These are phyloP conservation scores for Bothrops jararaca DNA, from an alignment of 2,113 vertebrate species.

Conservation along the genomic window DNA sequence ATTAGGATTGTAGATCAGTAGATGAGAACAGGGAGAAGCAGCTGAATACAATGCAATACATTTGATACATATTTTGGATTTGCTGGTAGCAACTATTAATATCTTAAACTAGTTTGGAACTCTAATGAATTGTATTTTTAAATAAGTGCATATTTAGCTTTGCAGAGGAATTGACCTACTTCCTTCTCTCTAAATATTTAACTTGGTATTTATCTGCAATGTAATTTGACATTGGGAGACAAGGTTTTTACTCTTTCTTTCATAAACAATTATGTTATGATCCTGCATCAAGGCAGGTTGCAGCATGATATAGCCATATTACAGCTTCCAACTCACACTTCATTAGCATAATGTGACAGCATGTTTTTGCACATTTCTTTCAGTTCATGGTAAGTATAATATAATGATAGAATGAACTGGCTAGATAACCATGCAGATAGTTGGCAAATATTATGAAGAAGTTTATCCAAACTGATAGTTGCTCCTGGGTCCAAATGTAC, in stretches of 20 bases:
- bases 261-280: conserved; percentile 9
- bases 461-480: not conserved
- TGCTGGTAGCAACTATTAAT: not conserved
- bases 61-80: not conserved
- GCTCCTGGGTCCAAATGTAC: not conserved
- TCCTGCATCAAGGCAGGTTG: not conserved
- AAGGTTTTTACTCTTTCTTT: conserved; percentile 16
- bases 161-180: not conserved
- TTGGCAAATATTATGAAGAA: fast-evolving
- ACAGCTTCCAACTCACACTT: not conserved
- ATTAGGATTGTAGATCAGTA: not conserved
- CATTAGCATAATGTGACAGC: conserved; percentile 33
- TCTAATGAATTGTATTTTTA: not conserved
- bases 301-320: not conserved
- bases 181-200: not conserved
- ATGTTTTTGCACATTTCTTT: conserved; percentile 31
- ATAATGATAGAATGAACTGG: not conserved
- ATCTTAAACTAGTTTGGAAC: not conserved
- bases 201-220: not conserved
- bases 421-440: not conserved
- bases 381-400: not conserved
- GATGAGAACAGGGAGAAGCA: not conserved
- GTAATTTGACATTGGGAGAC: not conserved
- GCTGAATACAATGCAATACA: not conserved
- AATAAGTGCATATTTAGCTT: not conserved